Evolutionary conservation across 2,113 vertebrate species (phyloP).

Genomic region (Martes martes): DNA sequence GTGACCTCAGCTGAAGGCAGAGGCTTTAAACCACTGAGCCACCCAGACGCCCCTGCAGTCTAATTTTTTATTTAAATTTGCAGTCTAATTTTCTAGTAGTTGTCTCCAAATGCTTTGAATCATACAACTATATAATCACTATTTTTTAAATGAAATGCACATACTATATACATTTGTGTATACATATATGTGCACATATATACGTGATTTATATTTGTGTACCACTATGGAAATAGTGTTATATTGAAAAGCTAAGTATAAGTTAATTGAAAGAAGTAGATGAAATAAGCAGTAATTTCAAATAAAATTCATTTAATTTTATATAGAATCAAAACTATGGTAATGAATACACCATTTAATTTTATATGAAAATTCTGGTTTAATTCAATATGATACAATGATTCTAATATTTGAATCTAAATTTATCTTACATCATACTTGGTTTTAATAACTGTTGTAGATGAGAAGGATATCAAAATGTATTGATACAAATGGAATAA

Average conservation of each 20-base stretch:
- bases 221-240: neutral
- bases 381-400: neutral
- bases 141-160: neutral
- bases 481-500: neutral
- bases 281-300: neutral
- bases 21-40: too few species aligned
- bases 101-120: neutral
- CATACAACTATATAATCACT: neutral
- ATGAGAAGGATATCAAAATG: neutral
- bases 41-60: too few species aligned
- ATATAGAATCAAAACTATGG: neutral
- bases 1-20: too few species aligned
- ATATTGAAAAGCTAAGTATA: neutral
- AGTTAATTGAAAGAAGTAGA: neutral
- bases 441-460: neutral
- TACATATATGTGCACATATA: neutral
- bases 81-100: neutral
- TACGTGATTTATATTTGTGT: neutral
- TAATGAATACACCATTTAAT: neutral
- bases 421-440: neutral
- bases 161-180: neutral
- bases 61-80: neutral
- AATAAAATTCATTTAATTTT: neutral
- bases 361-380: neutral
- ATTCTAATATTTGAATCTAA: neutral